Percentiles rank a stretch among this genome's conserved stretches.
These are phyloP conservation scores for Quadroppia sp. DNA, from an alignment of 2,888 invertebrate genomes.

Conservation along the genomic window DNA sequence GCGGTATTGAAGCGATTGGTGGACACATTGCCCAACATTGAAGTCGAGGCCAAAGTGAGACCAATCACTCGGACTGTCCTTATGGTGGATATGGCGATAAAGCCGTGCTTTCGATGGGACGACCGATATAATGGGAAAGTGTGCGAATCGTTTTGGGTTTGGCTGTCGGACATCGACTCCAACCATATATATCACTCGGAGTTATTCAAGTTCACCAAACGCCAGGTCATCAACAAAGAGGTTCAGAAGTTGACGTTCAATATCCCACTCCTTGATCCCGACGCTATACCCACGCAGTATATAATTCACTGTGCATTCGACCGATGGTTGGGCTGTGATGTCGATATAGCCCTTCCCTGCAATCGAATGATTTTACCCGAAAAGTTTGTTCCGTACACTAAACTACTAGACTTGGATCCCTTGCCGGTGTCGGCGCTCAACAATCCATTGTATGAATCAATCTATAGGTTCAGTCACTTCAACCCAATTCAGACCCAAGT, in stretches of 20 bases:
- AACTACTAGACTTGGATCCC: conserved; percentile 81
- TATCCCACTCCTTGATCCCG: conserved; percentile 73
- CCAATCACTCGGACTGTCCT: conserved; percentile 92
- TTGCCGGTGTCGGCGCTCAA: conserved; percentile 77
- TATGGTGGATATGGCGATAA: conserved; percentile 72
- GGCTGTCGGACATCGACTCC: conserved; percentile 91
- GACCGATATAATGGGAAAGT: conserved; percentile 81
- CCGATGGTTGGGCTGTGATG: conserved; percentile 67
- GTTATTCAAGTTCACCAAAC: conserved; percentile 74
- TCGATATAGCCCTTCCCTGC: conserved; percentile 57
- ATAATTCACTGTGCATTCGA: conserved; percentile 81
- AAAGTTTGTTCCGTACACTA: conserved; percentile 40
- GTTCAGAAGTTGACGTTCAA: conserved; percentile 85
- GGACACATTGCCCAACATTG: conserved; percentile 75
- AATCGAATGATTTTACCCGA: conserved; percentile 39
- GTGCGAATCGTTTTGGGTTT: conserved; percentile 90
- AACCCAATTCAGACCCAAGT: conserved; percentile 99
- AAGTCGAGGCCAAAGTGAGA: conserved; percentile 77
- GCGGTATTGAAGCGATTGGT: conserved; percentile 74
- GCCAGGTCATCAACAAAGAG: conserved; percentile 69
- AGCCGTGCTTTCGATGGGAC: conserved; percentile 75
- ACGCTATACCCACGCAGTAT: conserved; percentile 83
- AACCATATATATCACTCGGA: conserved; percentile 96
- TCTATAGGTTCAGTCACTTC: conserved; percentile 90
- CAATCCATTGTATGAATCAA: conserved; percentile 68